Evolutionary conservation across 2,888 invertebrate genomes (phyloP).

Genomic region (Keiferia lycopersicella): DNA sequence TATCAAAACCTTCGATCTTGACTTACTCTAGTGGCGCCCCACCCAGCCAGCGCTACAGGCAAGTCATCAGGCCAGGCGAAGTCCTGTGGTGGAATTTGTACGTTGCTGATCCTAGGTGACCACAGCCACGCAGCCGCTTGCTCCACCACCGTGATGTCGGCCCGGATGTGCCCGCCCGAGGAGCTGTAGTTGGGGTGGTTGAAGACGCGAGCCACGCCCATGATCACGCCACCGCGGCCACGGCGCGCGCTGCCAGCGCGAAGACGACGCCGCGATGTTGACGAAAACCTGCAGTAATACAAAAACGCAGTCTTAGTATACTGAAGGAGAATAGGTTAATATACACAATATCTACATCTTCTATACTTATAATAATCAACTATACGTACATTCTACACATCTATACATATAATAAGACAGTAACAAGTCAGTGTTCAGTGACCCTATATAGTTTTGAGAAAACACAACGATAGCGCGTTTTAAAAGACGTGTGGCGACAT

Average conservation of each 20-base stretch:
- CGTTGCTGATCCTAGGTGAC: constrained; percentile 28
- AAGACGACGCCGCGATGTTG: constrained; percentile 44
- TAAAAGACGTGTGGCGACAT: too few relatives aligned
- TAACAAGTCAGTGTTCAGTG: too few relatives aligned
- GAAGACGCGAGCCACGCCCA: constrained; percentile 28
- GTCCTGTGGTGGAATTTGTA: constrained; percentile 33
- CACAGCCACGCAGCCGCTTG: constrained; percentile 38
- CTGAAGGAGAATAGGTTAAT: too few relatives aligned
- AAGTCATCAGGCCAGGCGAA: constrained; percentile 26
- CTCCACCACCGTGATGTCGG: constrained; percentile 53
- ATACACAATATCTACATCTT: too few relatives aligned
- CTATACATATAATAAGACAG: too few relatives aligned
- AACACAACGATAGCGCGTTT: too few relatives aligned
- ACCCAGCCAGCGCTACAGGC: constrained; percentile 12
- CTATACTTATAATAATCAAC: too few relatives aligned
- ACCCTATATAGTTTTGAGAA: too few relatives aligned
- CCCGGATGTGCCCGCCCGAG: constrained; percentile 29
- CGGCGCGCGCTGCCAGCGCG: constrained; percentile 53
- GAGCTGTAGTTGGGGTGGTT: constrained; percentile 43
- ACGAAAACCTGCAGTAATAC: constrained; percentile 2
- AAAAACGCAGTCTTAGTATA: background rate
- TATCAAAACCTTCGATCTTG: too few relatives aligned
- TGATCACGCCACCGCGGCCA: constrained; percentile 47
- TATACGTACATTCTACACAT: too few relatives aligned
- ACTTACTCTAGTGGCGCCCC: constrained; percentile 37